Evolutionary conservation across 2,888 invertebrate genomes (phyloP).

Genomic region (Anodontia alba): DNA sequence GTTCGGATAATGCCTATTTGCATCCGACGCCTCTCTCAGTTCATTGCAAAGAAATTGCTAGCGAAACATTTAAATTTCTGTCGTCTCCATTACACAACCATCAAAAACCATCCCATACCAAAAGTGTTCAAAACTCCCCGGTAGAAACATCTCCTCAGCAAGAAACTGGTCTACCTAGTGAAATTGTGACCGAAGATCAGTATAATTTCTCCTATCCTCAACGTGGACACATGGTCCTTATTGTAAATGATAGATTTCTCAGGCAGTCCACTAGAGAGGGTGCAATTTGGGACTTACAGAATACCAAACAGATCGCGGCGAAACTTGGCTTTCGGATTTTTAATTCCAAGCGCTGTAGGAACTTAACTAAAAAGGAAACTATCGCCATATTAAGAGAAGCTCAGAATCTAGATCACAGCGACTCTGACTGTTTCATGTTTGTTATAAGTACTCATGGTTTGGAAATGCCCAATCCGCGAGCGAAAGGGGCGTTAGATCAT

Average conservation of each 20-base stretch:
- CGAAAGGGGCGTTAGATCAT: conserved; percentile 44
- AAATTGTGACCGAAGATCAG: conserved; percentile 20
- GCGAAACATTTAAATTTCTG: not conserved
- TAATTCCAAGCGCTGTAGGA: conserved; percentile 32
- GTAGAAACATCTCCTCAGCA: not conserved
- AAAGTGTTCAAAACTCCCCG: not conserved
- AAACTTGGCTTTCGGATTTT: conserved; percentile 51
- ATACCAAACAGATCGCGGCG: conserved; percentile 41
- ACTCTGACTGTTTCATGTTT: conserved; percentile 52
- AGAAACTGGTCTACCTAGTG: not conserved
- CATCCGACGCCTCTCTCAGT: not conserved
- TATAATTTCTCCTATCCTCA: conserved; percentile 48
- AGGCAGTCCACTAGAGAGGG: conserved; percentile 40
- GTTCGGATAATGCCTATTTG: not conserved
- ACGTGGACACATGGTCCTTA: conserved; percentile 47
- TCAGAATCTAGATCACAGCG: conserved; percentile 37
- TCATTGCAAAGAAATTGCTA: not conserved
- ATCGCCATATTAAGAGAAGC: conserved; percentile 30
- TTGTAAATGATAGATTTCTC: conserved; percentile 51
- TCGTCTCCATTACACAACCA: not conserved
- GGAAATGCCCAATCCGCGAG: conserved; percentile 32
- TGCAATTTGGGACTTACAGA: conserved; percentile 44
- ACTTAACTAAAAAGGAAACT: conserved; percentile 41
- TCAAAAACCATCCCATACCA: too few species aligned
- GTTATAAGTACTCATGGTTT: conserved; percentile 56